A percentile compares a stretch with the other conserved stretches of the same genome.
phyloP scores from a whole-genome alignment of 2,888 invertebrate genomes.

The Eucriotettix oculatus region DNA sequence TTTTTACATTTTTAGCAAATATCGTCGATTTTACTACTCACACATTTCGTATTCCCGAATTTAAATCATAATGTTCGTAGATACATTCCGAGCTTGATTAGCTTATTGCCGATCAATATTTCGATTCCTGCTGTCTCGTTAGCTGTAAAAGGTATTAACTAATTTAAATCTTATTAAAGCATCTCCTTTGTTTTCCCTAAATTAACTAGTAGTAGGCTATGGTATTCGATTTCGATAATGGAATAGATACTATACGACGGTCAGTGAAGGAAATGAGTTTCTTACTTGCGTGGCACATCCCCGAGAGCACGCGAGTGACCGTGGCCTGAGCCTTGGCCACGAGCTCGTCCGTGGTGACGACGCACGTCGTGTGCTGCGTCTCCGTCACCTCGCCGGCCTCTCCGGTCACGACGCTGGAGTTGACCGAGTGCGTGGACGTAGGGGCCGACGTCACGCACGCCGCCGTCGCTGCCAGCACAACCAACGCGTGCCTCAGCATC shows the following conservation, averaged over 20 bases:
- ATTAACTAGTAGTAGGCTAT: too few species aligned
- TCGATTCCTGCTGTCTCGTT: too few species aligned
- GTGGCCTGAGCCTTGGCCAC: conserved; percentile 26
- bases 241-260: neutral
- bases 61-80: too few species aligned
- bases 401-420: neutral
- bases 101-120: too few species aligned
- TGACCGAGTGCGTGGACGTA: neutral
- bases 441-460: neutral
- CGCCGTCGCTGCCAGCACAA: neutral
- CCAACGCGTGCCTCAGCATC: neutral
- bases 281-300: conserved; percentile 24
- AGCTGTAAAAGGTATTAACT: too few species aligned
- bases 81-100: too few species aligned
- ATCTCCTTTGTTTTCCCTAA: too few species aligned
- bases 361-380: conserved; percentile 24
- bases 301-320: conserved; percentile 24
- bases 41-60: too few species aligned
- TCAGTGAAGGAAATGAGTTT: neutral
- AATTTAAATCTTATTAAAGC: too few species aligned
- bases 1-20: too few species aligned
- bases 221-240: too few species aligned
- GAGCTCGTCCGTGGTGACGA: conserved; percentile 24
- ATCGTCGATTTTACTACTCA: too few species aligned
- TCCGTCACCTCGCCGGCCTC: conserved; percentile 19